A percentile compares a stretch with the other conserved stretches of the same genome.
Evolutionary conservation across 2,888 invertebrate genomes (phyloP).

Genomic region (Saturnia japonica): DNA sequence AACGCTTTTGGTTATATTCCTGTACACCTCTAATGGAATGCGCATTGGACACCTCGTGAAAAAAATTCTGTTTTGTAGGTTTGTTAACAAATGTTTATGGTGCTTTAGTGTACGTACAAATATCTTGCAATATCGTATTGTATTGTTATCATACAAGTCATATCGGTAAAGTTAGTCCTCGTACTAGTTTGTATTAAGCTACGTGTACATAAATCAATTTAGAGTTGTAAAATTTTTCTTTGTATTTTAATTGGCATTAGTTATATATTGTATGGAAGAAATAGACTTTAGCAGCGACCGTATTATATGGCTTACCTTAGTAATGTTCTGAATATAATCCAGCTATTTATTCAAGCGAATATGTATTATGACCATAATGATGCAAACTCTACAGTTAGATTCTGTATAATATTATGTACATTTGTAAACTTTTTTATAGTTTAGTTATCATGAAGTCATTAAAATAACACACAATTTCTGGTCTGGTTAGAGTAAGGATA

Average conservation of each 20-base stretch:
- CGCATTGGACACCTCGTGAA: background rate
- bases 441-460: too few species aligned
- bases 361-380: background rate
- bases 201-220: background rate
- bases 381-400: too few species aligned
- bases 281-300: background rate
- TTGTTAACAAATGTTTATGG: background rate
- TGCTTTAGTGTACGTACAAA: background rate
- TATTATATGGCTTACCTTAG: background rate
- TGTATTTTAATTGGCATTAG: background rate
- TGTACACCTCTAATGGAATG: conserved; percentile 5
- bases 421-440: too few species aligned
- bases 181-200: too few species aligned
- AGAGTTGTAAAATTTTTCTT: background rate
- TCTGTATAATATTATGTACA: too few species aligned
- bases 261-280: background rate
- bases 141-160: background rate
- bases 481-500: too few species aligned
- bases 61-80: background rate
- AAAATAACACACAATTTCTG: too few species aligned
- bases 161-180: background rate
- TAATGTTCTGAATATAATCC: background rate
- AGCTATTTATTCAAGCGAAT: background rate
- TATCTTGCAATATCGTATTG: background rate
- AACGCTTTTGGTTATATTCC: conserved; percentile 42